Evolutionary conservation across 2,888 invertebrate genomes (phyloP), one percentile per base, ranked within the genome.

Genomic region (Danaus chrysippus): DNA sequence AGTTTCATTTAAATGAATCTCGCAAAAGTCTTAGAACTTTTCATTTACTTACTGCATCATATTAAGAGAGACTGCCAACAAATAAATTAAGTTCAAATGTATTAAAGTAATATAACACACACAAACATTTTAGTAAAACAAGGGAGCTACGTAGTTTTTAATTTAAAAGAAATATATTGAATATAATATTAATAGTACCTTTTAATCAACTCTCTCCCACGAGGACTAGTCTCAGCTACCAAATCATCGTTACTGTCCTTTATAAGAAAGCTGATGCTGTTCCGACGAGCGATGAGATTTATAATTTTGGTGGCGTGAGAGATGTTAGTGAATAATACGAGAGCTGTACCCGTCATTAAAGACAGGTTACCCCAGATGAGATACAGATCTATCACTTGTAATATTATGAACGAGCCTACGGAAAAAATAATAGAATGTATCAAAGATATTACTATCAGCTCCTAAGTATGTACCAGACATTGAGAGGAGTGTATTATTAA

Each of bases 311-410:
- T 74, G 0, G 79, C 77, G 17, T 91, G 90, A 0, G 88, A 84
- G 68, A 91, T 63, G 71, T 90, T 91, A 0, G 91, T 91, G 74
- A 90, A 87, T 17, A 91, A 77, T 1, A 91, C 69, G 71, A 87
- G 91, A 0, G 87, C 85, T 0, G 83, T 83, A 1, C 81, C 83
- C 0, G 91, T 91, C 91, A 91, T 91, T 58, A 87, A 71, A 0
- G 85, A 82, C 8, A 91, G 72, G 69, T 91, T 74, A 0, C 91
- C 91, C 91, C 92, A 89, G 11, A 91, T 88, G 42, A 82, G 70
- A 60, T 79, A 80, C 57, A 92, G 69, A 70, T 92, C 91, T 3
- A 90, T 81, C 0, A 87, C 73, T 79, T 92, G 92, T 34, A 87
- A 85, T 17, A 89, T 71, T 1, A 91, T 70, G 70, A 87, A 92